These are phyloP conservation scores for Labrus mixtus DNA, from an alignment of 2,113 vertebrate species.

Conservation along the genomic window DNA sequence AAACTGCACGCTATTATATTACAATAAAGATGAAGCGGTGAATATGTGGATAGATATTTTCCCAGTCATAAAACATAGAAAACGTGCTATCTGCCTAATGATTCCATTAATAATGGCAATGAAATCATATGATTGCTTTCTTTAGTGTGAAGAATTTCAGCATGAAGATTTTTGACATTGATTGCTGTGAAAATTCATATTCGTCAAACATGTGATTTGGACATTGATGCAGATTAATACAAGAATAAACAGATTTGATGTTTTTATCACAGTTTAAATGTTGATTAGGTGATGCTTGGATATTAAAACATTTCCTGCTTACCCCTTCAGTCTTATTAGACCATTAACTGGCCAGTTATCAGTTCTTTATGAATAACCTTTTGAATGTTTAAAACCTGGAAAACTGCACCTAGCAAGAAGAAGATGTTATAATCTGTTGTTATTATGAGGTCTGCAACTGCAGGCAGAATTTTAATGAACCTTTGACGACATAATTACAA, in stretches of 20 bases:
- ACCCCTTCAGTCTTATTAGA: too few species aligned
- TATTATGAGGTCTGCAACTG: too few species aligned
- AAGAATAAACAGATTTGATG: background rate
- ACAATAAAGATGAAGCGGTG: too few species aligned
- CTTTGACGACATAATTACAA: too few species aligned
- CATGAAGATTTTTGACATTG: background rate
- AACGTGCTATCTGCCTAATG: constrained; percentile 8
- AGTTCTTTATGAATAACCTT: too few species aligned
- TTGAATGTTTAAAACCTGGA: too few species aligned
- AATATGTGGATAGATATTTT: constrained; percentile 3
- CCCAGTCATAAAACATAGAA: constrained; percentile 22
- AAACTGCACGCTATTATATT: constrained; percentile 1
- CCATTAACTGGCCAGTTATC: too few species aligned
- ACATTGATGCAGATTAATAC: background rate
- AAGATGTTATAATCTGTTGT: too few species aligned
- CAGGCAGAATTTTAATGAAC: too few species aligned
- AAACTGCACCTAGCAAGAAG: too few species aligned
- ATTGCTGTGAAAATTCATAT: constrained; percentile 20
- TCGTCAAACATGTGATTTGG: background rate
- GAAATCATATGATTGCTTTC: background rate
- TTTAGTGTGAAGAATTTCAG: background rate
- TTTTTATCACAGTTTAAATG: background rate
- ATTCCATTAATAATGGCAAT: background rate
- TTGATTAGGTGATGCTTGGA: background rate
- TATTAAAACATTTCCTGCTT: background rate